Percentiles rank a stretch among this genome's conserved stretches.
phyloP scores from a whole-genome alignment of 2,113 vertebrate genomes.

The Labeo catla region DNA sequence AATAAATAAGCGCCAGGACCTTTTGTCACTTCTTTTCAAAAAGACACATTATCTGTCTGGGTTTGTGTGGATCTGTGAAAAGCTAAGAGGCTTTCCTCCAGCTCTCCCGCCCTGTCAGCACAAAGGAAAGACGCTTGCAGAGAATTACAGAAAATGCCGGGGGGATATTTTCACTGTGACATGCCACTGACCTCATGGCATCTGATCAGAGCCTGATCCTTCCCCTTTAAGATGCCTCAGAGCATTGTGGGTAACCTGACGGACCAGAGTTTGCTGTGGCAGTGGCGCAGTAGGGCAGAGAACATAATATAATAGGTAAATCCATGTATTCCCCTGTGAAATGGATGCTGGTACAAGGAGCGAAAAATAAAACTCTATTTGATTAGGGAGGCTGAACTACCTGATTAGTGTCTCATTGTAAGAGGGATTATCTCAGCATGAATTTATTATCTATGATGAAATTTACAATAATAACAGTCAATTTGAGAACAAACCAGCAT shows the following conservation, averaged over 20 bases:
- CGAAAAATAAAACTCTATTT: slow-evolving; percentile 25
- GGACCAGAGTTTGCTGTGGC: neutral
- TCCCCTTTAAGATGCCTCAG: slow-evolving; percentile 1
- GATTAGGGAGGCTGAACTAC: slow-evolving; percentile 27
- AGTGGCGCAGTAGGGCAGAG: neutral
- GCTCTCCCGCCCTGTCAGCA: slow-evolving; percentile 12
- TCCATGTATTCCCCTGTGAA: slow-evolving; percentile 25
- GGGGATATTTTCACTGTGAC: slow-evolving; percentile 31
- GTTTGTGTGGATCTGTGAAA: slow-evolving; percentile 41
- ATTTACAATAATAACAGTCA: slow-evolving; percentile 45
- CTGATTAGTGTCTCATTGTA: slow-evolving; percentile 34
- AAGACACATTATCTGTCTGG: slow-evolving; percentile 45
- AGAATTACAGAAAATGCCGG: slow-evolving; percentile 40
- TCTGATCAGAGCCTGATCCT: slow-evolving; percentile 33
- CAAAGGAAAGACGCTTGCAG: slow-evolving; percentile 3
- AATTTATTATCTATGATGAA: slow-evolving; percentile 42
- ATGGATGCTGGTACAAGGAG: slow-evolving; percentile 4
- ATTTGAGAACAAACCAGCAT: slow-evolving; percentile 28
- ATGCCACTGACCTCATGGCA: neutral
- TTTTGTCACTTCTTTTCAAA: slow-evolving; percentile 33
- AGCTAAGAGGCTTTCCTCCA: slow-evolving; percentile 47
- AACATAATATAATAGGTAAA: slow-evolving; percentile 21
- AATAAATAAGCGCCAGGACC: slow-evolving; percentile 47
- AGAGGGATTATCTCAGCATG: slow-evolving; percentile 39
- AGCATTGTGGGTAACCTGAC: slow-evolving; percentile 2